phyloP scores from a whole-genome alignment of 2,888 invertebrate species.

The Brenthis daphne region DNA sequence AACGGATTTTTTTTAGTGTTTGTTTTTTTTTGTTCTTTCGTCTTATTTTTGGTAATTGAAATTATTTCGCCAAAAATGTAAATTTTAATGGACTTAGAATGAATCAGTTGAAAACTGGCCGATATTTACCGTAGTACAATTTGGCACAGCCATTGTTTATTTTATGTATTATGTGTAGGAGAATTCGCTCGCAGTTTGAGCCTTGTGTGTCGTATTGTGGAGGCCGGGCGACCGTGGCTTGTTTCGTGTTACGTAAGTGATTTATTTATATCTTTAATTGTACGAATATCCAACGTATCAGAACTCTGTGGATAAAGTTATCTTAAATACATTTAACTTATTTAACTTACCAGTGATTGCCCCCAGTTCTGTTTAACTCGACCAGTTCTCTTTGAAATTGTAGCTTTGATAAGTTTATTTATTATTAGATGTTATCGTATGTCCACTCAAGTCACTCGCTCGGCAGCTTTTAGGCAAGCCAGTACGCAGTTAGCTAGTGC shows the following conservation, averaged over 20 bases:
- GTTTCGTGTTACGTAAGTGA: not conserved
- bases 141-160: conserved; percentile 62
- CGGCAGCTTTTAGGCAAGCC: conserved; percentile 50
- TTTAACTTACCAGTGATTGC: not conserved
- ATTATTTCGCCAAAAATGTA: conserved; percentile 40
- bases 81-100: conserved; percentile 19
- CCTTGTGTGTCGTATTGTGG: conserved; percentile 39
- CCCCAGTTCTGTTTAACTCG: conserved; percentile 3
- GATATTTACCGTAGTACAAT: conserved; percentile 57
- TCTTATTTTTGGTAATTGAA: conserved; percentile 4
- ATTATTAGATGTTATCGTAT: not conserved
- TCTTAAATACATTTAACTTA: not conserved
- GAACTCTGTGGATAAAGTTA: not conserved
- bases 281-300: not conserved
- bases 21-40: not conserved
- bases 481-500: conserved; percentile 64
- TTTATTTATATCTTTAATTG: too few species aligned
- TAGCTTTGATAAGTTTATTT: not conserved
- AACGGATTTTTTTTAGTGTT: not conserved
- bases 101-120: conserved; percentile 39
- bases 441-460: conserved; percentile 28
- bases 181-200: conserved; percentile 46
- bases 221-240: conserved; percentile 35
- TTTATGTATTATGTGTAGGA: conserved; percentile 47
- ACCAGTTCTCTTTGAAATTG: not conserved